A percentile compares a stretch with the other conserved stretches of the same genome.
Evolutionary conservation across 2,888 invertebrate genomes (phyloP).

Genomic region (Pheosia gnoma): DNA sequence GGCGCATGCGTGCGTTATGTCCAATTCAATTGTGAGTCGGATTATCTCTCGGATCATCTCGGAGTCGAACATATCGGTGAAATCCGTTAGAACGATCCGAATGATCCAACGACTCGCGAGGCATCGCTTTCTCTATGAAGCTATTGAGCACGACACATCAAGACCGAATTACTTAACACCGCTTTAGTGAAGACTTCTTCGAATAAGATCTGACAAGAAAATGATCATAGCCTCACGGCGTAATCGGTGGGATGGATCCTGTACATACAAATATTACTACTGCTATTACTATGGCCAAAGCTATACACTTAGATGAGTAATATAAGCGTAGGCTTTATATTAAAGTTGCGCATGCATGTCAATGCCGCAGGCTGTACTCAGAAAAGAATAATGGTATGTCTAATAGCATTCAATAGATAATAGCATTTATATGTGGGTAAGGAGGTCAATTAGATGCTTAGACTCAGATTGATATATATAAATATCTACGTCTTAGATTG

Average conservation of each 20-base stretch:
- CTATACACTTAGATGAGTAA: conserved; percentile 14
- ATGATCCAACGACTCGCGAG: conserved; percentile 47
- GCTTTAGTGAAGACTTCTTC: conserved; percentile 17
- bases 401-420: conserved; percentile 26
- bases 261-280: neutral
- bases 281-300: neutral
- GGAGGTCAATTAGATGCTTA: conserved; percentile 6
- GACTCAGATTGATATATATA: neutral
- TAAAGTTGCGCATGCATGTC: conserved; percentile 29
- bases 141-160: conserved; percentile 46
- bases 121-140: conserved; percentile 57
- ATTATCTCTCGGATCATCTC: conserved; percentile 43
- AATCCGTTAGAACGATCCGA: conserved; percentile 58
- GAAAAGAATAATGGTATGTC: conserved; percentile 5
- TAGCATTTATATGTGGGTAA: conserved; percentile 5
- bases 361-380: conserved; percentile 18
- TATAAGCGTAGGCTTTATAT: conserved; percentile 26
- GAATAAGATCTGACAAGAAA: conserved; percentile 10
- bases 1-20: conserved; percentile 50
- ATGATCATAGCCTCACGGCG: no score
- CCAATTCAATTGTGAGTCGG: conserved; percentile 41
- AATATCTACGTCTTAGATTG: neutral
- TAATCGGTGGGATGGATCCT: no score
- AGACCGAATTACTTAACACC: conserved; percentile 44
- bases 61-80: conserved; percentile 51